Conservation (phyloP, 1,140 invertebrate genomes). For the Lordiphosa clarofinis region DNA sequence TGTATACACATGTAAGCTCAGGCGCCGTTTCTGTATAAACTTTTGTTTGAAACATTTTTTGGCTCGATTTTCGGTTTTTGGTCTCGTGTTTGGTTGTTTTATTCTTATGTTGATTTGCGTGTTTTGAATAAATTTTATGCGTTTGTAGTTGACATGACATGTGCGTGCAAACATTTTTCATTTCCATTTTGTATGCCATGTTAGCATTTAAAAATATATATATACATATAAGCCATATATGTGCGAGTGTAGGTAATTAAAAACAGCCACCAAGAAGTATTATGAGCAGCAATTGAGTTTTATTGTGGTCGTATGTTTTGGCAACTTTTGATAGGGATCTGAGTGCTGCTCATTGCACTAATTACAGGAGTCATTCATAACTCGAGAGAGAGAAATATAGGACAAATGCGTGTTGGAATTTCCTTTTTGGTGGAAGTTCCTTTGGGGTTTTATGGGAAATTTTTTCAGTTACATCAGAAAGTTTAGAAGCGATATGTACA, state of each 20-base stretch:
- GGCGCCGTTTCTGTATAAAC: constrained; percentile 5
- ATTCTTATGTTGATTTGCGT: constrained; percentile 63
- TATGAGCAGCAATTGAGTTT: constrained; percentile 69
- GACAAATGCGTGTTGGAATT: constrained; percentile 45
- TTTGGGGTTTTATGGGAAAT: too few species aligned
- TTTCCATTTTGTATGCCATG: constrained; percentile 71
- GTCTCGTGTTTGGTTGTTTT: constrained; percentile 13
- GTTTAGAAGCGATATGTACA: too few species aligned
- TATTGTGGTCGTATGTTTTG: constrained; percentile 56
- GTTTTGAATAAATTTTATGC: constrained; percentile 76
- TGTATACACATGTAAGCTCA: constrained; percentile 11
- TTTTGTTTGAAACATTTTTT: constrained; percentile 15
- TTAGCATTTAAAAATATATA: constrained; percentile 74
- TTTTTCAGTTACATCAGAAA: too few species aligned
- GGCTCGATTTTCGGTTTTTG: constrained; percentile 39
- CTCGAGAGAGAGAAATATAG: constrained; percentile 26
- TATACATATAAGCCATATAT: constrained; percentile 59
- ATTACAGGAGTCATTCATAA: constrained; percentile 61
- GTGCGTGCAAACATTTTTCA: constrained; percentile 76
- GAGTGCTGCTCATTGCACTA: constrained; percentile 56
- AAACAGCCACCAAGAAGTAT: constrained; percentile 27
- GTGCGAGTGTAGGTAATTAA: constrained; percentile 17
- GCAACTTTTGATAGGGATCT: constrained; percentile 51
- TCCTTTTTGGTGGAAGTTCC: constrained; percentile 17
- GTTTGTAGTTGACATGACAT: constrained; percentile 77